A percentile compares a stretch with the other conserved stretches of the same genome.
Evolutionary conservation across 2,797 vertebrate species (phyloP).

Genomic region (Acanthurus leucopareius): DNA sequence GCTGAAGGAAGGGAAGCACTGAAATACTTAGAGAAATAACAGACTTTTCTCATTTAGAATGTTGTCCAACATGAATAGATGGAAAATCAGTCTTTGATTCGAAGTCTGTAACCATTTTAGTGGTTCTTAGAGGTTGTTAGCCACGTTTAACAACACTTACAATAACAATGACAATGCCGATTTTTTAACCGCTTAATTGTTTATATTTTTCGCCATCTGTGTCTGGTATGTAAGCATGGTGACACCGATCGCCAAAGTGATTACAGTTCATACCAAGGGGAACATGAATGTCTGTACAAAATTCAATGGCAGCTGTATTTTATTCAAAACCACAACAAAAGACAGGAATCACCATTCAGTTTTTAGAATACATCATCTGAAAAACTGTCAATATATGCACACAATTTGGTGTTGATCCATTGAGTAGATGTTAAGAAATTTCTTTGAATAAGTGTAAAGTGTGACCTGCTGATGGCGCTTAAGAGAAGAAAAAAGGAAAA

Average conservation of each 20-base stretch:
- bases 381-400: neutral
- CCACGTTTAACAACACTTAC: neutral
- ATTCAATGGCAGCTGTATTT: no score
- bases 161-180: neutral
- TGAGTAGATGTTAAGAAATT: neutral
- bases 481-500: no score
- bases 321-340: no score
- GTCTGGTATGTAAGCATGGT: neutral
- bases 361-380: neutral
- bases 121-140: neutral
- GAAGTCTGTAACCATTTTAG: neutral
- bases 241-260: neutral
- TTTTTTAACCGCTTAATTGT: neutral
- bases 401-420: neutral
- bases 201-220: neutral
- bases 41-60: conserved; percentile 1
- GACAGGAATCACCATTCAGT: neutral
- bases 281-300: no score
- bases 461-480: no score
- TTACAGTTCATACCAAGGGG: neutral
- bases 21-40: conserved; percentile 4
- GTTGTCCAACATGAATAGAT: neutral
- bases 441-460: no score
- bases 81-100: neutral
- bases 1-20: conserved; percentile 2